phyloP scores from a whole-genome alignment of 2,113 vertebrate genomes.

The Crypturellus undulatus region DNA sequence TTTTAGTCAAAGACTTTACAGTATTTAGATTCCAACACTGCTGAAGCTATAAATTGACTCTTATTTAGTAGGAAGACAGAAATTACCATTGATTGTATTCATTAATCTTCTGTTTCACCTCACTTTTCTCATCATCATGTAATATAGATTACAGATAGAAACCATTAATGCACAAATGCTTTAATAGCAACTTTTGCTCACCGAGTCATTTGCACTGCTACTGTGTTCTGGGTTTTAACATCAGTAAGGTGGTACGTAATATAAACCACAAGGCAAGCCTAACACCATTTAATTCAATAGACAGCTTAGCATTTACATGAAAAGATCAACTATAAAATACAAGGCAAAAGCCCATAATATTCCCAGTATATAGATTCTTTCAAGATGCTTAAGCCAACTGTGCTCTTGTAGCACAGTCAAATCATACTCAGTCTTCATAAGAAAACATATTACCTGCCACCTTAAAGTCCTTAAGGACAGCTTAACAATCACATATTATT shows the following conservation, averaged over 20 bases:
- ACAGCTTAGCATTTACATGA: background rate
- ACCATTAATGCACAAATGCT: slow-evolving; percentile 59
- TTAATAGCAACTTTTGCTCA: slow-evolving; percentile 65
- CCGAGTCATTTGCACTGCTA: slow-evolving; percentile 30
- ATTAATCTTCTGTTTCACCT: slow-evolving; percentile 80
- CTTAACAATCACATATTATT: background rate
- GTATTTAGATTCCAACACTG: slow-evolving; percentile 57
- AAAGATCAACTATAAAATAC: background rate
- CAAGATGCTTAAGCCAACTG: background rate
- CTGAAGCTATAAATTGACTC: slow-evolving; percentile 63
- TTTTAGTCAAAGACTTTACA: slow-evolving; percentile 51
- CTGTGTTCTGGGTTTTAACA: slow-evolving; percentile 48
- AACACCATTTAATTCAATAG: slow-evolving; percentile 1
- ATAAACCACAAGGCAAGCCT: background rate
- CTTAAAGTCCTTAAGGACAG: background rate
- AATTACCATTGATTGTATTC: slow-evolving; percentile 77
- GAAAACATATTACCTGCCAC: background rate
- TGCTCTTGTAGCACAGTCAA: background rate
- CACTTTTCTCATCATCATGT: slow-evolving; percentile 74
- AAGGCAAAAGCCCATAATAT: background rate
- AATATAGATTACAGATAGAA: slow-evolving; percentile 74
- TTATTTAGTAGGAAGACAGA: slow-evolving; percentile 76
- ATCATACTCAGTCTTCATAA: background rate
- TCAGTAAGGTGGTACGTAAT: slow-evolving; percentile 6
- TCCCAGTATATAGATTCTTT: background rate